A percentile compares a stretch with the other conserved stretches of the same genome.
Evolutionary conservation across 2,888 invertebrate genomes (phyloP).

Genomic region (Vanessa cardui): DNA sequence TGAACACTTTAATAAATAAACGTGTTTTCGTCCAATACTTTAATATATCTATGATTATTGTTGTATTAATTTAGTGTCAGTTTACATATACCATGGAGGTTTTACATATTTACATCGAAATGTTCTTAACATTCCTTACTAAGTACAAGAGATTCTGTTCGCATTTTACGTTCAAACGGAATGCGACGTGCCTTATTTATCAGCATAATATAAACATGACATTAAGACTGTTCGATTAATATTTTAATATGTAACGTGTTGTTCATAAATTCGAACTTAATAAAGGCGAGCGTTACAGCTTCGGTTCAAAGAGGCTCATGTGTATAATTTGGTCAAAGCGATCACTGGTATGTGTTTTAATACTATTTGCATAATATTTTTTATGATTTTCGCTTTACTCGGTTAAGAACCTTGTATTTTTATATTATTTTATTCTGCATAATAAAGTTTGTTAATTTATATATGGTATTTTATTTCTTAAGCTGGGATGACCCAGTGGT

Average conservation of each 20-base stretch:
- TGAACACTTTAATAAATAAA: neutral
- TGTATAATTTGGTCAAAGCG: neutral
- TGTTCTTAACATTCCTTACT: conserved; percentile 27
- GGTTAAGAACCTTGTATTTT: conserved; percentile 18
- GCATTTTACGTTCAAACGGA: neutral
- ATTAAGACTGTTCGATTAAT: neutral
- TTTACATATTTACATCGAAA: neutral
- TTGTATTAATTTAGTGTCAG: conserved; percentile 1
- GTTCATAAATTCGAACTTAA: neutral
- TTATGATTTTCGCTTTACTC: conserved; percentile 17
- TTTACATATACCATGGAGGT: neutral
- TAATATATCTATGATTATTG: conserved; percentile 10
- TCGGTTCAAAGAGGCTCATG: neutral
- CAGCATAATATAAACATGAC: conserved; percentile 20
- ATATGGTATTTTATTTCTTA: conserved; percentile 9
- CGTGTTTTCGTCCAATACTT: neutral
- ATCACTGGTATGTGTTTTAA: neutral
- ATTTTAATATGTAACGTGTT: neutral
- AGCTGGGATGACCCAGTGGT: too few species aligned
- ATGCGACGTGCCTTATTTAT: conserved; percentile 18
- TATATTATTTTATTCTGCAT: conserved; percentile 22
- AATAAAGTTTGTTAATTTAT: conserved; percentile 21
- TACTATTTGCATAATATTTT: conserved; percentile 24
- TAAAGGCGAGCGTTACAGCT: neutral
- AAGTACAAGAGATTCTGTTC: conserved; percentile 16